Percentiles rank a stretch among this genome's conserved stretches.
phyloP scores from a whole-genome alignment of 2,797 vertebrate genomes.

The Pangasius macronema region DNA sequence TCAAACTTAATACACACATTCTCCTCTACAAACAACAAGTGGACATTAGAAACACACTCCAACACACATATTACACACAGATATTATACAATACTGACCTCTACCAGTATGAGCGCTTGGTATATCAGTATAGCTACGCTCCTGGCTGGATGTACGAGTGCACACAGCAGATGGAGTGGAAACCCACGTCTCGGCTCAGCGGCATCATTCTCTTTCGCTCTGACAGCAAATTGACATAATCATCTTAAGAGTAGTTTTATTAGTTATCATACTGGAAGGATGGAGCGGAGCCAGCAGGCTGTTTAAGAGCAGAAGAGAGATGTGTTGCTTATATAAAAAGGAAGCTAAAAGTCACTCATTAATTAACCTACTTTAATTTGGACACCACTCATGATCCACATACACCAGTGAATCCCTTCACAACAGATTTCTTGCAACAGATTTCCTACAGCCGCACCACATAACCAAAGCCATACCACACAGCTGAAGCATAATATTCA shows the following conservation, averaged over 20 bases:
- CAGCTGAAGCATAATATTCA: not conserved
- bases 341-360: not conserved
- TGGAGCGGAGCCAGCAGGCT: conserved; percentile 14
- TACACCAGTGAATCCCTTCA: too few species aligned
- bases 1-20: not conserved
- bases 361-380: not conserved
- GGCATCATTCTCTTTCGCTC: conserved; percentile 10
- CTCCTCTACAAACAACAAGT: not conserved
- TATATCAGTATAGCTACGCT: not conserved
- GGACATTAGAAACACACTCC: not conserved
- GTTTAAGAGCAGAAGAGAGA: not conserved
- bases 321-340: conserved; percentile 12
- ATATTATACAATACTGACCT: not conserved
- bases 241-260: conserved; percentile 21
- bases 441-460: not conserved
- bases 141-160: not conserved
- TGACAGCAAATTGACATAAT: conserved; percentile 22
- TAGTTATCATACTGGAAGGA: not conserved
- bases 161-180: not conserved
- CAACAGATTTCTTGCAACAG: not conserved
- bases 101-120: not conserved
- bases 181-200: not conserved
- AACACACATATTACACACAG: not conserved
- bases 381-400: too few species aligned
- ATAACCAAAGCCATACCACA: not conserved